Evolutionary conservation across 2,888 invertebrate genomes (phyloP).

Genomic region (Lamellibrachia columna): DNA sequence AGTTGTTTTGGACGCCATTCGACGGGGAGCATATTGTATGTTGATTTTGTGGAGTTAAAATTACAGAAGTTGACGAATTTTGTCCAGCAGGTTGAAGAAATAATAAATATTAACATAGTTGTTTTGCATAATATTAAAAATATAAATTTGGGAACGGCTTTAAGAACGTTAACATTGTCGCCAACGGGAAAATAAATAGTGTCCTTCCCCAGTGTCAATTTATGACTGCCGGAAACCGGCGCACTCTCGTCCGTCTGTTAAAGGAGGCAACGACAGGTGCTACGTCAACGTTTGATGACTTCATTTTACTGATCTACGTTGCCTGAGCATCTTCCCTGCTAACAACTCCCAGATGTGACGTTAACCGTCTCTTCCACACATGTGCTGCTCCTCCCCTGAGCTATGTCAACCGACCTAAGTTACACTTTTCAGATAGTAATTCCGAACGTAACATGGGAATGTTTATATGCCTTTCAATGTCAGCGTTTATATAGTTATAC

Average conservation of each 20-base stretch:
- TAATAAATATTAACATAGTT: no score
- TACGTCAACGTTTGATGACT: background rate
- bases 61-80: no score
- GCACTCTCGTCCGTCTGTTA: background rate
- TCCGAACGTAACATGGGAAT: background rate
- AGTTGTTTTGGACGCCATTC: no score
- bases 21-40: no score
- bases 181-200: no score
- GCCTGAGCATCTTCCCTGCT: background rate
- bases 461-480: no score
- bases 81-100: no score
- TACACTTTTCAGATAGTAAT: background rate
- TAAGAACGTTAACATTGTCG: no score
- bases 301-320: background rate
- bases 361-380: background rate
- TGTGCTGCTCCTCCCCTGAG: background rate
- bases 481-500: no score
- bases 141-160: no score
- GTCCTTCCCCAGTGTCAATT: background rate
- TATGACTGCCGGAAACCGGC: background rate
- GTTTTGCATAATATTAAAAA: no score
- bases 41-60: no score
- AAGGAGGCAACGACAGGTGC: background rate
- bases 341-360: background rate
- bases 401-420: background rate